Base-by-base conservation (phyloP, 2,888 invertebrate genomes). In the Latrodectus elegans region DNA sequence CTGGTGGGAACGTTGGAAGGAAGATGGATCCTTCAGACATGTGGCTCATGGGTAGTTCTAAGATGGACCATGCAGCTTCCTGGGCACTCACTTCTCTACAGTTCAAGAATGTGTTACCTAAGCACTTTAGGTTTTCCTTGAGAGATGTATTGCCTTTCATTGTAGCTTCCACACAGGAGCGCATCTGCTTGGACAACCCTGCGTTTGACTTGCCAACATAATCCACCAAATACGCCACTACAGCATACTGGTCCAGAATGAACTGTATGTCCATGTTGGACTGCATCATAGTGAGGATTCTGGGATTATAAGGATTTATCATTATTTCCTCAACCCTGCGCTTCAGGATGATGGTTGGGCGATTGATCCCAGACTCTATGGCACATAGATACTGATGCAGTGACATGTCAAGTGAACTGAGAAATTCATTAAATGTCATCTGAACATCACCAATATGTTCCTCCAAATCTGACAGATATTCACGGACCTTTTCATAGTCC, bases 251-350 rank as follows among this genome's bases (percentile, higher is more conserved):
- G 90, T 92, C 91, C 15, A 90, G 74, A 1, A 92, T 90, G 89
- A 90, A 92, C 83, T 92, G 92, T n/a, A 91, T 89, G 89, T 92
- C 92, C 90, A 91, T 91, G 84, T 92, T 92, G 9, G 92, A 91
- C 65, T 89, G 60, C 90, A 90, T 90, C 14, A 91, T 78, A 15
- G 85, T n/a, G 67, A 91, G 65, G 68, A 91, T 88, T 49, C 83
- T 68, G 11, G 17, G 17, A 81, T 91, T 91, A 83, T 90, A 91
- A 4, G 76, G 65, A 88, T 91, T 91, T 0, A 91, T 89, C 38
- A 88, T 86, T 3, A 80, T 81, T 14, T 88, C 90, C 60, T 88
- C 72, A 6, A 89, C 76, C 17, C 53, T n/a, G 67, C 91, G 80
- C 83, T 90, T 90, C 4, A 91, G 80, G 78, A 91, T 89, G 14